Percentiles rank a stretch among this genome's conserved stretches.
These are phyloP conservation scores for Lasioglossum zephyrum DNA, from an alignment of 2,888 invertebrate species.

Conservation along the genomic window DNA sequence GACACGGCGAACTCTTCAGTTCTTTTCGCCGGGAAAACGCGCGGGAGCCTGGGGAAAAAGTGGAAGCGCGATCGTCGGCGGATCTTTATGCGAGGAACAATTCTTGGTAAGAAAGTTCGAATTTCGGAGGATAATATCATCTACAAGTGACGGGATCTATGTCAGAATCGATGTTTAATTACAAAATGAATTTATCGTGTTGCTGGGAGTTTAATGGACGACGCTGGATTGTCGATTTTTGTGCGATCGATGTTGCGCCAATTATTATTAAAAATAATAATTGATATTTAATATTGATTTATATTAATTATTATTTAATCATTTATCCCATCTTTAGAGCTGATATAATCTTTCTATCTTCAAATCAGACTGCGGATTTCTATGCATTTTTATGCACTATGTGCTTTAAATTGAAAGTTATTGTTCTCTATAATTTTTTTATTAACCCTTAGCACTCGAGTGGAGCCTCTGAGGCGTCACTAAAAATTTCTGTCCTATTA, in stretches of 20 bases:
- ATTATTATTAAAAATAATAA: too few species aligned
- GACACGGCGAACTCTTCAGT: background rate
- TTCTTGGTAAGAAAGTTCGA: background rate
- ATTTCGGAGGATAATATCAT: background rate
- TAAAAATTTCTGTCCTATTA: too few species aligned
- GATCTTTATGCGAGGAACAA: background rate
- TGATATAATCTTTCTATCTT: background rate
- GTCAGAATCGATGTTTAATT: background rate
- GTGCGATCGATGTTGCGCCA: background rate
- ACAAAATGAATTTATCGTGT: background rate
- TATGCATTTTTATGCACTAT: too few species aligned
- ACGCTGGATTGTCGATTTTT: background rate
- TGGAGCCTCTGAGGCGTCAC: too few species aligned
- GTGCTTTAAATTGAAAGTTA: background rate
- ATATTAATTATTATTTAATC: too few species aligned
- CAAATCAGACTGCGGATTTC: background rate
- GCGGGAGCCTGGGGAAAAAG: background rate
- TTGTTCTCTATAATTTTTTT: background rate
- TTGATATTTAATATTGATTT: too few species aligned
- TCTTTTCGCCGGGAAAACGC: background rate
- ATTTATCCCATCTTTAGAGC: too few species aligned
- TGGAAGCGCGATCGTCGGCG: conserved; percentile 1
- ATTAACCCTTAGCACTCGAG: background rate
- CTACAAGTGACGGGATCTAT: background rate
- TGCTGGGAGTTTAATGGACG: background rate